Conservation (phyloP, 2,888 invertebrate genomes). For the Pachymerium ferrugineum region DNA sequence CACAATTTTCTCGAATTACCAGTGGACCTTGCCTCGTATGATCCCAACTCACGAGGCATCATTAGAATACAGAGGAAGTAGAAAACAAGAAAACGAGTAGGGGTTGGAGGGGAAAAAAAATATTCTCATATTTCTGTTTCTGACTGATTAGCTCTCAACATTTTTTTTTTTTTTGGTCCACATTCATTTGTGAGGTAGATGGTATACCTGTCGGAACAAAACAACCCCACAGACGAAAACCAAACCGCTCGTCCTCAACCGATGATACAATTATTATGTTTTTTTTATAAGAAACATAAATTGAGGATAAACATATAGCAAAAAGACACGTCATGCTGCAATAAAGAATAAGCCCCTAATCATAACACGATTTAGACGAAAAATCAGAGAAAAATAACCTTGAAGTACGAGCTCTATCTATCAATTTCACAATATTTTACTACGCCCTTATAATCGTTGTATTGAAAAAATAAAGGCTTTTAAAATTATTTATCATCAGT, state of each 20-base stretch:
- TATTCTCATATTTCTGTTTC: slow-evolving; percentile 11
- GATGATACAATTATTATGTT: not conserved
- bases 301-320: slow-evolving; percentile 19
- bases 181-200: not conserved
- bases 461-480: not conserved
- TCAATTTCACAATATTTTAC: slow-evolving; percentile 13
- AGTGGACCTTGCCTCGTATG: slow-evolving; percentile 23
- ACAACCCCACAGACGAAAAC: not conserved
- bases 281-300: slow-evolving; percentile 7
- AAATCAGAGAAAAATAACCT: slow-evolving; percentile 14
- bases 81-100: slow-evolving; percentile 12
- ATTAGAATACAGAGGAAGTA: slow-evolving; percentile 19
- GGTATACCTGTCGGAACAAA: slow-evolving; percentile 14
- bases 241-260: slow-evolving; percentile 10
- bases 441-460: not conserved
- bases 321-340: slow-evolving; percentile 21
- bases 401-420: slow-evolving; percentile 11
- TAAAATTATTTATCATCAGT: slow-evolving; percentile 12
- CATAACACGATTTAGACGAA: slow-evolving; percentile 17
- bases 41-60: slow-evolving; percentile 20
- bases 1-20: slow-evolving; percentile 33
- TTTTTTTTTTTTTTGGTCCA: not conserved
- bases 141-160: not conserved
- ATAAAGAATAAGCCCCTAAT: slow-evolving; percentile 23
- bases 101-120: not conserved